These are phyloP conservation scores for Apodemus speciosus DNA, from an alignment of 2,113 vertebrate genomes.

Conservation along the genomic window DNA sequence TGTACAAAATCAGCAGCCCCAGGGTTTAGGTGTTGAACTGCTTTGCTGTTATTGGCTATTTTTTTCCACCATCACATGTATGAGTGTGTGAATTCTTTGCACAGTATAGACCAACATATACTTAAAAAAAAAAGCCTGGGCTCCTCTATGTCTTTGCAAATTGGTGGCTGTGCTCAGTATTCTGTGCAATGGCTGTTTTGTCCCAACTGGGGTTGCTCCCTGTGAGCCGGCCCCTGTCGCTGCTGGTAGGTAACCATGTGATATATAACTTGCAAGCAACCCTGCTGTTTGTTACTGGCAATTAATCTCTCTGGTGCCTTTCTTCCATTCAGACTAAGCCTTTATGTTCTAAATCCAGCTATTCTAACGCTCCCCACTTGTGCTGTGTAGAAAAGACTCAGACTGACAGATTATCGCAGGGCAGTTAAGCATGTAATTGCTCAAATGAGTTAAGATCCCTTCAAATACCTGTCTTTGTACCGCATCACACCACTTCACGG, in stretches of 20 bases:
- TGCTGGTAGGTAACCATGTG: conserved; percentile 94
- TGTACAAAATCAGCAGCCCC: background rate
- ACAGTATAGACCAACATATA: background rate
- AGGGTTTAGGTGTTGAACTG: background rate
- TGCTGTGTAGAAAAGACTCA: conserved; percentile 91
- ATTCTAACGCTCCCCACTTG: conserved; percentile 96
- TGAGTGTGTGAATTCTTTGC: background rate
- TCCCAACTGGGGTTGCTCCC: conserved; percentile 79
- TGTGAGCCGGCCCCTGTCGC: conserved; percentile 85
- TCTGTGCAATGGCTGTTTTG: conserved; percentile 77
- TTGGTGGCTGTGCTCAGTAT: conserved; percentile 59
- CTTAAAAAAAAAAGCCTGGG: background rate
- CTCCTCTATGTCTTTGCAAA: conserved; percentile 5
- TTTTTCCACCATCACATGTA: background rate
- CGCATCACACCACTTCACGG: conserved; percentile 99
- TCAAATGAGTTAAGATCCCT: conserved; percentile 99
- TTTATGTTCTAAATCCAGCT: conserved; percentile 99
- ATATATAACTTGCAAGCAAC: conserved; percentile 97
- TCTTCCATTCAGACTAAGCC: conserved; percentile 96
- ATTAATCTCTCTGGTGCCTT: conserved; percentile 99
- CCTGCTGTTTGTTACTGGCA: conserved; percentile 99
- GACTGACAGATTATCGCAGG: conserved; percentile 99
- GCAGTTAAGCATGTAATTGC: conserved; percentile 99
- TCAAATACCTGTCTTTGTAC: conserved; percentile 99
- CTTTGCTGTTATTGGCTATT: background rate